A percentile compares a stretch with the other conserved stretches of the same genome.
phyloP scores from a whole-genome alignment of 2,797 vertebrate genomes.

The Micrastur ruficollis region DNA sequence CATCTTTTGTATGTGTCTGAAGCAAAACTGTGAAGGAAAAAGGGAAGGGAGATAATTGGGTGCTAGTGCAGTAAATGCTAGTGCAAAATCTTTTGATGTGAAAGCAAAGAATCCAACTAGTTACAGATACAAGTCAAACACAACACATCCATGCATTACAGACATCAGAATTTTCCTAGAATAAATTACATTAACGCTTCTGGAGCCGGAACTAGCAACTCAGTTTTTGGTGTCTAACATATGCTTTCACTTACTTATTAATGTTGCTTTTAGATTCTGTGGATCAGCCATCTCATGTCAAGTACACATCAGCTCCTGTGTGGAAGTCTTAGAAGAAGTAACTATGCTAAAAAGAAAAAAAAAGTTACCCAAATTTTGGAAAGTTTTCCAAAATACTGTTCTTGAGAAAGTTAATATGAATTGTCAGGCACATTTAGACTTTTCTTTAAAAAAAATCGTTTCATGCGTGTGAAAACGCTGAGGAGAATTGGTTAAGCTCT shows the following conservation, averaged over 20 bases:
- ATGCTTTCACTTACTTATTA: not conserved
- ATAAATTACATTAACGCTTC: not conserved
- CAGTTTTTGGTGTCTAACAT: not conserved
- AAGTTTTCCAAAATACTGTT: not conserved
- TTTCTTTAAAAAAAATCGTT: not conserved
- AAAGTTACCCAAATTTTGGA: not conserved
- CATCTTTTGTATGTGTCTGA: not conserved
- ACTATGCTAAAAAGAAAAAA: not conserved
- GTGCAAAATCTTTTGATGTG: not conserved
- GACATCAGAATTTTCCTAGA: not conserved
- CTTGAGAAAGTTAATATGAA: not conserved
- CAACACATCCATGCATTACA: not conserved
- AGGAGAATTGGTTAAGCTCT: not conserved
- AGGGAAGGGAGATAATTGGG: not conserved
- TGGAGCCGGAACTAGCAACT: not conserved
- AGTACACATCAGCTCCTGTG: not conserved
- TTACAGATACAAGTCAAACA: not conserved
- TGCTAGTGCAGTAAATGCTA: not conserved
- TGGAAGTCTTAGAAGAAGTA: not conserved
- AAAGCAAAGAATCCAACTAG: not conserved
- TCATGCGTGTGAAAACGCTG: not conserved
- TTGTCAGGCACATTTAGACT: not conserved
- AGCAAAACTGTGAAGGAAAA: not conserved
- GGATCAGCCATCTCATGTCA: not conserved
- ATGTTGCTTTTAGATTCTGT: not conserved